A percentile compares a stretch with the other conserved stretches of the same genome.
Conservation (phyloP, 2,888 invertebrate species). For the Drosophila atripex region DNA sequence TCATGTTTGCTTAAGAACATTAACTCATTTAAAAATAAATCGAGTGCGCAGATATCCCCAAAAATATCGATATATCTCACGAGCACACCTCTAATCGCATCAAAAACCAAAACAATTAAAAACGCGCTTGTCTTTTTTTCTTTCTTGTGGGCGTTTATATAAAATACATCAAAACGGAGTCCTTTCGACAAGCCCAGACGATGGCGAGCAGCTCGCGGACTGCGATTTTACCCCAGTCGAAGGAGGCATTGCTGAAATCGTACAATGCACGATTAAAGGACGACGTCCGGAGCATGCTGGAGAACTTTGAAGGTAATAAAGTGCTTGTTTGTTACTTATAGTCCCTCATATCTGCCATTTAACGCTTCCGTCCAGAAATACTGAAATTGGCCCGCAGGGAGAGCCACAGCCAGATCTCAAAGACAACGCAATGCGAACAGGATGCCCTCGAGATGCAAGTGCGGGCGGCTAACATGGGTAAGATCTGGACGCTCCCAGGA, state of each 20-base stretch:
- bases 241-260: constrained; percentile 97
- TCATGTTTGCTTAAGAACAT: too few species aligned
- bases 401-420: constrained; percentile 94
- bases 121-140: background rate
- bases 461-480: constrained; percentile 95
- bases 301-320: constrained; percentile 95
- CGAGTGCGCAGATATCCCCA: background rate
- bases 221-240: constrained; percentile 90
- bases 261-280: constrained; percentile 97
- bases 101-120: constrained; percentile 2
- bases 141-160: background rate
- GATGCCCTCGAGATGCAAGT: constrained; percentile 99
- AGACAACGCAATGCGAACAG: constrained; percentile 96
- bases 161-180: background rate
- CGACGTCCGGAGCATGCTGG: constrained; percentile 98
- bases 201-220: constrained; percentile 56
- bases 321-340: background rate
- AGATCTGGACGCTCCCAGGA: constrained; percentile 9
- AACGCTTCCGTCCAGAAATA: constrained; percentile 87
- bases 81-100: constrained; percentile 1
- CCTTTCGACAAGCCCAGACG: background rate
- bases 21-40: too few species aligned
- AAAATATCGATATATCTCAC: background rate
- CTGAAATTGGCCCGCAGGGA: constrained; percentile 95
- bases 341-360: too few species aligned